phyloP scores from a whole-genome alignment of 2,113 vertebrate genomes.

The Geococcyx californianus region DNA sequence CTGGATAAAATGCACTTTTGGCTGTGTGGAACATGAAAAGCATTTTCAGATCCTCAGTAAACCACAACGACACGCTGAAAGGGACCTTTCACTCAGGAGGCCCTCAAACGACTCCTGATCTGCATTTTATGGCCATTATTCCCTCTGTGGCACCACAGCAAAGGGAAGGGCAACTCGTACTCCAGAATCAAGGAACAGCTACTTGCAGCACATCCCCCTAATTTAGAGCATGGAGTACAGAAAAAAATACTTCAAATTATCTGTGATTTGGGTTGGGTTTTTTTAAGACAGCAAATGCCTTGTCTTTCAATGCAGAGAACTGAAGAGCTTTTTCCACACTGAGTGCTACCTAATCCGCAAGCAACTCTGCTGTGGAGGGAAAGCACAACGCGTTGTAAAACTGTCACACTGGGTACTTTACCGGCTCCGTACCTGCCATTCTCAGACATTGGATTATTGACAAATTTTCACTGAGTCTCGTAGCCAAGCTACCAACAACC shows the following conservation, averaged over 20 bases:
- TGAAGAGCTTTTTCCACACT: not conserved
- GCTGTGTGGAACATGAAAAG: constrained; percentile 22
- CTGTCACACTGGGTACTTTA: not conserved
- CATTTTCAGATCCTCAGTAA: constrained; percentile 14
- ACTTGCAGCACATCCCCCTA: not conserved
- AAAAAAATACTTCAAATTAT: constrained; percentile 44
- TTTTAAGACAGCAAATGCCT: not conserved
- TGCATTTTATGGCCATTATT: constrained; percentile 22
- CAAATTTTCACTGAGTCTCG: not conserved
- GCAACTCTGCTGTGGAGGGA: not conserved
- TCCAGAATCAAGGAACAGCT: constrained; percentile 8
- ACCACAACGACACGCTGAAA: not conserved
- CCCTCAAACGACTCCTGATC: not conserved
- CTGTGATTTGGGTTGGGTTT: not conserved
- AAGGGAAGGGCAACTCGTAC: not conserved
- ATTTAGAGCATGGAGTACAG: not conserved
- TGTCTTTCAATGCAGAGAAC: constrained; percentile 7
- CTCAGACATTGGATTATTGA: not conserved
- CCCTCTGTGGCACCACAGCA: not conserved
- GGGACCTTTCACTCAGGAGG: not conserved
- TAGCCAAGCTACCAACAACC: not conserved
- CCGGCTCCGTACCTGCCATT: not conserved
- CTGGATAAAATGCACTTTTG: not conserved
- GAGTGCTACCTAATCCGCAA: not conserved
- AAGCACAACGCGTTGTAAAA: not conserved